Percentiles rank a stretch among this genome's conserved stretches.
phyloP scores from a whole-genome alignment of 1,140 invertebrate species.

The Daktulosphaira vitifoliae region DNA sequence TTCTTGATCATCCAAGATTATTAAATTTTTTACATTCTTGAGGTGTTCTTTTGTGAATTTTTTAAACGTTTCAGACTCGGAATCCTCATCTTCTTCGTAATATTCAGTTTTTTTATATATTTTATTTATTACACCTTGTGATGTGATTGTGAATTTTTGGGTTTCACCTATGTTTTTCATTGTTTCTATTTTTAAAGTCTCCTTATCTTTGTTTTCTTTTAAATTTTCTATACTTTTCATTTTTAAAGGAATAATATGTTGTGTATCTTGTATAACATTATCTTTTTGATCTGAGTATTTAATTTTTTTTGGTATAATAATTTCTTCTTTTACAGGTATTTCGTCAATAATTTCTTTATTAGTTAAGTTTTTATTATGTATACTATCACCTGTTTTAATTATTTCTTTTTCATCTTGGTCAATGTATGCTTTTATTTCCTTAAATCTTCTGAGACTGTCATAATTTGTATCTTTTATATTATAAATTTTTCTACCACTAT shows the following conservation, averaged over 20 bases:
- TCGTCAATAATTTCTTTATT: constrained; percentile 3
- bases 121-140: too few species aligned
- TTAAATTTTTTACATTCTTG: constrained; percentile 12
- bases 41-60: constrained; percentile 18
- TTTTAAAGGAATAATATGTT: too few species aligned
- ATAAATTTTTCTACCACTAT: constrained; percentile 21
- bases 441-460: too few species aligned
- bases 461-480: constrained; percentile 13
- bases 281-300: constrained; percentile 3
- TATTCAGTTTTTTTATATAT: constrained; percentile 10
- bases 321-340: constrained; percentile 31
- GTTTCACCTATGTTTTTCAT: background rate
- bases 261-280: background rate
- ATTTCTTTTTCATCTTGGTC: constrained; percentile 15
- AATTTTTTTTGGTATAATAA: constrained; percentile 18
- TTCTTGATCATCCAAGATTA: background rate
- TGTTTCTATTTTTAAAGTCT: background rate
- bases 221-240: too few species aligned
- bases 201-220: background rate
- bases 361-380: background rate
- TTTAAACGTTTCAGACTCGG: constrained; percentile 10
- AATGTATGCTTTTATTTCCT: constrained; percentile 8
- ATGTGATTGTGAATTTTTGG: background rate
- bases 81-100: constrained; percentile 21
- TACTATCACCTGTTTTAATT: background rate